Conservation (phyloP, 2,888 invertebrate genomes). For the Timema cristinae region DNA sequence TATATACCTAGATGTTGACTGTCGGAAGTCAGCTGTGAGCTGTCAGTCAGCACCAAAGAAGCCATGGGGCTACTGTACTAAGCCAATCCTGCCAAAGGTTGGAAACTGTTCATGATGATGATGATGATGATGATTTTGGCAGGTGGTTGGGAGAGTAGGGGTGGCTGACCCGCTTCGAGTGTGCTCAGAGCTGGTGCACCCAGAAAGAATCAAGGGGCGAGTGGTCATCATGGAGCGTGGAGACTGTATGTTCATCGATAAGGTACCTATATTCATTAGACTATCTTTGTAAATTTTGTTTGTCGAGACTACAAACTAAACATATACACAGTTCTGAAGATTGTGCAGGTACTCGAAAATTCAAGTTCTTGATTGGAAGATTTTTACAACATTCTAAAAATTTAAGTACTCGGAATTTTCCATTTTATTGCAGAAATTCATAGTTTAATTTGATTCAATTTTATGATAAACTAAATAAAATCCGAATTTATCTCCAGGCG, state of each 20-base stretch:
- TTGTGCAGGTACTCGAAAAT: not conserved
- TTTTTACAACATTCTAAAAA: not conserved
- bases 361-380: not conserved
- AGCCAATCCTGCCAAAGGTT: too few relatives aligned
- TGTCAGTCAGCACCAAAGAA: too few relatives aligned
- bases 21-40: too few relatives aligned
- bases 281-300: not conserved
- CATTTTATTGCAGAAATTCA: too few relatives aligned
- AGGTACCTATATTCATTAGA: slow-evolving; percentile 49
- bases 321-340: too few relatives aligned
- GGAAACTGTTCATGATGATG: too few relatives aligned
- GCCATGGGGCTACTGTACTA: too few relatives aligned
- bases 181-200: slow-evolving; percentile 54
- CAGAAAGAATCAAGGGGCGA: slow-evolving; percentile 58
- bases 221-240: slow-evolving; percentile 87
- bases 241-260: slow-evolving; percentile 93
- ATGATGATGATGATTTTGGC: slow-evolving; percentile 32
- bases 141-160: slow-evolving; percentile 60
- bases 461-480: not conserved
- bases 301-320: too few relatives aligned
- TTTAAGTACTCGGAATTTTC: not conserved
- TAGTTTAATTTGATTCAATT: not conserved
- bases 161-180: slow-evolving; percentile 67
- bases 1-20: too few relatives aligned
- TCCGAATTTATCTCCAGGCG: slow-evolving; percentile 50